phyloP scores from a whole-genome alignment of 2,797 vertebrate species.

The Mus spretus region DNA sequence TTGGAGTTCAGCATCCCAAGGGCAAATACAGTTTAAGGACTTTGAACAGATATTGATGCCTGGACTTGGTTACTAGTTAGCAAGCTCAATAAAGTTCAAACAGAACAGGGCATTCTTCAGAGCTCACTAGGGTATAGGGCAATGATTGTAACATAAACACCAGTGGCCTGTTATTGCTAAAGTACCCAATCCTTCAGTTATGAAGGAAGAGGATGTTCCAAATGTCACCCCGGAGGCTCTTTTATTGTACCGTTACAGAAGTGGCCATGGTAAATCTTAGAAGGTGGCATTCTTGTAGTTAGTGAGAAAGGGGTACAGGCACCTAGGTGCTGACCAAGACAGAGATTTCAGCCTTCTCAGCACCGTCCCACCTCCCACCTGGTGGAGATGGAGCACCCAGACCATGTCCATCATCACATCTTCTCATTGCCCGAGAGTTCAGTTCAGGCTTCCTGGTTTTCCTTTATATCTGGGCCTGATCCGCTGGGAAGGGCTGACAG shows the following conservation, averaged over 20 bases:
- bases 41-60: neutral
- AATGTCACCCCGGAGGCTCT: neutral
- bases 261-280: neutral
- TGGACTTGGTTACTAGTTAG: slow-evolving; percentile 55
- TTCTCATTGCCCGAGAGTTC: neutral
- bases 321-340: neutral
- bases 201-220: neutral
- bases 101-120: neutral
- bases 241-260: neutral
- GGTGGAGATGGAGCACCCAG: neutral
- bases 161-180: neutral
- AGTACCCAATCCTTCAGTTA: neutral
- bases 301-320: neutral
- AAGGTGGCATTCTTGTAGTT: neutral
- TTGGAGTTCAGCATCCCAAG: neutral
- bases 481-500: neutral
- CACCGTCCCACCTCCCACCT: neutral
- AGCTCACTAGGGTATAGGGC: neutral
- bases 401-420: too few species aligned
- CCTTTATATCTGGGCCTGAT: neutral
- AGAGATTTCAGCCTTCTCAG: neutral
- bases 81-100: slow-evolving; percentile 42
- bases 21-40: slow-evolving; percentile 12
- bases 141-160: neutral
- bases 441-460: neutral